Evolutionary conservation across 2,113 vertebrate species (phyloP), one percentile per base, ranked within the genome.

Genomic region (Sander lucioperca): DNA sequence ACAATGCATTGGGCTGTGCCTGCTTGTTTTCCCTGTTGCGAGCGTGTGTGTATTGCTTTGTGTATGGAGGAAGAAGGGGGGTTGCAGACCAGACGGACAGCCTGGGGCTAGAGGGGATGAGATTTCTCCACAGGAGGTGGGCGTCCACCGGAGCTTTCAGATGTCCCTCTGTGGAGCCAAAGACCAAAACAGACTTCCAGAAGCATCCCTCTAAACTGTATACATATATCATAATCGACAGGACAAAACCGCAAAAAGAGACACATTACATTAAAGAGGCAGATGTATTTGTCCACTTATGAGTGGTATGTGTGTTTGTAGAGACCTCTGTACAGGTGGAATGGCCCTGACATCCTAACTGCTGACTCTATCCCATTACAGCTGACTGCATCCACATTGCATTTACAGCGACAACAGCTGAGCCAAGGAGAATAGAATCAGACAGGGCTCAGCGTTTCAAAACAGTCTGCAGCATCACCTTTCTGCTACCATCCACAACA

Each of bases 311-410:
- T 11, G 39, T 54, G 25, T 48, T 8, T 1, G 50, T 10, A 14
- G 33, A 71, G 51, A 27, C 53, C 53, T 73, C 27, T 57, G 57
- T 2, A 1, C 23, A 69, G 64, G 43, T 39, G 45, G 25, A 78
- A 10, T 27, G 25, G 7, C 39, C 58, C 43, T 10, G 23, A 56
- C 59, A 30, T 23, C 50, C 69, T 64, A 1, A 50, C 67, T 65
- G 89, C 86, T 83, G 89, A 88, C 81, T 77, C 21, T 0, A 45
- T 57, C 30, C 51, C 64, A 13, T 84, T 75, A 25, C 70, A 77
- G 85, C 81, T 84, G 71, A 81, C 53, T 30, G 4, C 65, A 53
- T 65, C 65, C 23, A 25, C 69, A 23, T 12, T 66, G 33, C 43
- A 53, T 58, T 39, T 54, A 23, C 74, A 79, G 74, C 14, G 25